A percentile compares a stretch with the other conserved stretches of the same genome.
Evolutionary conservation across 2,797 vertebrate species (phyloP).

Genomic region (Cynopterus sphinx): DNA sequence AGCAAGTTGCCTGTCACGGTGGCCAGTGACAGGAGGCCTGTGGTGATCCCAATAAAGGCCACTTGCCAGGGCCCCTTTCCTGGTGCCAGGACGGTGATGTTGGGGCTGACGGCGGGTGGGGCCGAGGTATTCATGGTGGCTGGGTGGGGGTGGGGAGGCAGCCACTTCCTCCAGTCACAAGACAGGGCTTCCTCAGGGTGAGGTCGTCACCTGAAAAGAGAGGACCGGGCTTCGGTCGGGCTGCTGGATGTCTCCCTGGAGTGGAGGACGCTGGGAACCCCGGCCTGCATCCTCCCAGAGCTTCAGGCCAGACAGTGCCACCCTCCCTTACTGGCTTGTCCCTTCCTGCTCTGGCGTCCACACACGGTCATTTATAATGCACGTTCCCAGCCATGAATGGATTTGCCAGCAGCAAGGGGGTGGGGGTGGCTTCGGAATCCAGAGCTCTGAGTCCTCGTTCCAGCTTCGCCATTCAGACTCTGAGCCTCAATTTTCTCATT

Average conservation of each 20-base stretch:
- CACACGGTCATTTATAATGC: background rate
- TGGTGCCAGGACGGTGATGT: slow-evolving; percentile 78
- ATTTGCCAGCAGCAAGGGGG: background rate
- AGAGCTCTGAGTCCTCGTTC: background rate
- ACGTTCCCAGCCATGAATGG: background rate
- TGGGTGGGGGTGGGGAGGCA: background rate
- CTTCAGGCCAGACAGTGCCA: background rate
- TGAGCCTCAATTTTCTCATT: background rate
- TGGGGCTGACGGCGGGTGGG: slow-evolving; percentile 75
- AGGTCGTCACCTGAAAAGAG: slow-evolving; percentile 69
- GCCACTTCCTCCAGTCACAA: slow-evolving; percentile 26
- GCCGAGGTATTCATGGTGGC: slow-evolving; percentile 76
- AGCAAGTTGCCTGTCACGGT: slow-evolving; percentile 88
- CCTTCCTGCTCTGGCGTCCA: background rate
- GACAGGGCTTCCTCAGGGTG: slow-evolving; percentile 48
- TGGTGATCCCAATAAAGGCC: slow-evolving; percentile 85
- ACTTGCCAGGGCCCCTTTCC: slow-evolving; percentile 86
- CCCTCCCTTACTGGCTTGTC: background rate
- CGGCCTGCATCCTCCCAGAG: background rate
- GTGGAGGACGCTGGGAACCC: background rate
- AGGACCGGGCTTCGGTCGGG: background rate
- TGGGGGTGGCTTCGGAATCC: background rate
- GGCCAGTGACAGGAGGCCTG: slow-evolving; percentile 85
- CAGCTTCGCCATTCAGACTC: background rate
- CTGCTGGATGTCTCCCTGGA: background rate